Evolutionary conservation across 2,113 vertebrate genomes (phyloP).

Genomic region (Recurvirostra avosetta): DNA sequence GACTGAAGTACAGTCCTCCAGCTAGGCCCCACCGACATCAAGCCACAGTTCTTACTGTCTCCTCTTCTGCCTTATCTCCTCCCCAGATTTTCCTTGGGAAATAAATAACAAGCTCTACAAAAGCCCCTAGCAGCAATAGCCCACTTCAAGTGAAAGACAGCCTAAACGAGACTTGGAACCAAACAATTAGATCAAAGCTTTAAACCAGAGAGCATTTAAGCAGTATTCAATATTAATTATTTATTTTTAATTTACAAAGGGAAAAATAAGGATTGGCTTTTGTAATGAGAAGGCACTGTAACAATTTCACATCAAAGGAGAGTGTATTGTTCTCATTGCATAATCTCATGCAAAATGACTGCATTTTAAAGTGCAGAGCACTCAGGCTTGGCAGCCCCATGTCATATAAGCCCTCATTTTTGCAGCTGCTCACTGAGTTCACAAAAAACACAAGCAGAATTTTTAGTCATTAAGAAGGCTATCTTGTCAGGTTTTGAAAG

Average conservation of each 20-base stretch:
- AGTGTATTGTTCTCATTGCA: background rate
- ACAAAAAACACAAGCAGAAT: background rate
- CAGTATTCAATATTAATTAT: background rate
- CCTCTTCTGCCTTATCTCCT: background rate
- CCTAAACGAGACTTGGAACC: background rate
- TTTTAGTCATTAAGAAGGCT: background rate
- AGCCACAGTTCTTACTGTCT: background rate
- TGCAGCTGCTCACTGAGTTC: background rate
- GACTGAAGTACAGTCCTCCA: background rate
- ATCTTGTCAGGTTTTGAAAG: background rate
- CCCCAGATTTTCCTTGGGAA: background rate
- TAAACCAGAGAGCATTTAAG: background rate
- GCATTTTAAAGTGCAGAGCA: slow-evolving; percentile 1
- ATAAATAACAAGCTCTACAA: background rate
- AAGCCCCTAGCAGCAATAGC: background rate
- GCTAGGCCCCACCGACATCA: background rate
- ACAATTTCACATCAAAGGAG: background rate
- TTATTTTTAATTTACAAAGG: background rate
- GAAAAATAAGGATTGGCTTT: background rate
- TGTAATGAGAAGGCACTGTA: background rate
- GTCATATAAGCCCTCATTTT: background rate
- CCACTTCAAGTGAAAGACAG: background rate
- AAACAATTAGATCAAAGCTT: background rate
- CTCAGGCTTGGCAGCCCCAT: background rate
- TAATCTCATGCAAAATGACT: background rate